These are phyloP conservation scores for Melanostoma mellinum DNA, from an alignment of 2,888 invertebrate genomes.

Conservation along the genomic window DNA sequence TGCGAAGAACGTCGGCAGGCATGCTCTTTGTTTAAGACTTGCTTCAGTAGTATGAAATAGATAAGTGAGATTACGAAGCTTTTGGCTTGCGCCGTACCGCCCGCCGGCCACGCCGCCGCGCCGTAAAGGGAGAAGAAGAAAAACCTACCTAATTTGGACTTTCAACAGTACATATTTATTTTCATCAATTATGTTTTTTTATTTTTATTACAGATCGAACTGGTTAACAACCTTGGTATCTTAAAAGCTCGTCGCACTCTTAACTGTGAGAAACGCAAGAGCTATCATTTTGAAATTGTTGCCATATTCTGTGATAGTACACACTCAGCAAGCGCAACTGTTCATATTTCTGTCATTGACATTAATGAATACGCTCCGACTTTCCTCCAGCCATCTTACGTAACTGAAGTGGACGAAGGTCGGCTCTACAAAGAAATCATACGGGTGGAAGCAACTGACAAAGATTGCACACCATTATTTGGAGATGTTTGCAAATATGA, in stretches of 20 bases:
- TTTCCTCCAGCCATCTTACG: slow-evolving; percentile 95
- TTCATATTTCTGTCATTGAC: slow-evolving; percentile 96
- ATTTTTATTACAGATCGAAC: slow-evolving; percentile 84
- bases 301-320: slow-evolving; percentile 95
- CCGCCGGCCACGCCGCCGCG: too few relatives aligned
- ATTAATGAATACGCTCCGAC: slow-evolving; percentile 97
- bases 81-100: too few relatives aligned
- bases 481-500: slow-evolving; percentile 99
- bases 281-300: slow-evolving; percentile 97
- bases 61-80: too few relatives aligned
- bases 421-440: slow-evolving; percentile 94
- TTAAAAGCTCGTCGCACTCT: slow-evolving; percentile 91
- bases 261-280: slow-evolving; percentile 96
- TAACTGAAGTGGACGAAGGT: slow-evolving; percentile 93
- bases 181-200: too few relatives aligned
- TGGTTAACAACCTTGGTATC: slow-evolving; percentile 90
- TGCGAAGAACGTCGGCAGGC: too few relatives aligned
- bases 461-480: slow-evolving; percentile 96
- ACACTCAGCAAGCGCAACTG: slow-evolving; percentile 93
- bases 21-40: too few relatives aligned
- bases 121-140: too few relatives aligned
- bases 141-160: too few relatives aligned
- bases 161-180: too few relatives aligned
- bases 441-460: slow-evolving; percentile 94
- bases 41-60: too few relatives aligned